Evolutionary conservation across 2,797 vertebrate species (phyloP), one percentile per base, ranked within the genome.

Genomic region (Paedocypris micromegethes): DNA sequence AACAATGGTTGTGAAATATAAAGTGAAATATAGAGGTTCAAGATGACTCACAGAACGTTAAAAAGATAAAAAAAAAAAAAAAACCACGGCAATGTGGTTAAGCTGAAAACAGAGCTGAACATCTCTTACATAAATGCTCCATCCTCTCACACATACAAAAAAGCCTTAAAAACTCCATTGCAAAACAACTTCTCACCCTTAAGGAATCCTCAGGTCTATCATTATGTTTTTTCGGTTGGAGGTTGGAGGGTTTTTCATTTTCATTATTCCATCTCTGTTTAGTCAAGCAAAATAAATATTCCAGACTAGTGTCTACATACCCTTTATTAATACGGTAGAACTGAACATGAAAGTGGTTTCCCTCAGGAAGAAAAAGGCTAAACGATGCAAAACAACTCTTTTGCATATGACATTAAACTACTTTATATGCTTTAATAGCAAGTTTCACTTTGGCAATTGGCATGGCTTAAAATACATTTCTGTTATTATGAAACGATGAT

Each of bases 281-380:
- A 64, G 57, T 66, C 60, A 66, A 66, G 59, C 54, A 73, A 75
- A 68, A 71, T 65, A 68, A 64, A 76, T 61, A 58, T 48, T n/a
- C 61, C 41, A 58, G 43, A 58, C 9, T 40, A 58, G 53, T 45
- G 23, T 23, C 23, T 23, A 23, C 23, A 23, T 68, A 48, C 68
- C 64, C 38, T 62, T 51, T 46, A 66, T 72, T 74, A 74, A 72
- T 53, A 46, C 55, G 65, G 42, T 57, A 64, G 60, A 64, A 73
- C 72, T 63, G 51, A 73, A 58, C 54, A 50, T 68, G 60, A 54
- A 54, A 64, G 53, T 60, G 23, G n/a, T 9, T 42, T 51, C 57
- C 55, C 40, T 39, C 4, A 8, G 57, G 64, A 71, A 56, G 59
- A 55, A 52, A 75, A 48, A 38, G 51, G 41, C 56, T 66, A 68